Percentiles rank a stretch among this genome's conserved stretches.
Evolutionary conservation across 2,113 vertebrate genomes (phyloP).

Genomic region (Romanogobio albipinnatus): DNA sequence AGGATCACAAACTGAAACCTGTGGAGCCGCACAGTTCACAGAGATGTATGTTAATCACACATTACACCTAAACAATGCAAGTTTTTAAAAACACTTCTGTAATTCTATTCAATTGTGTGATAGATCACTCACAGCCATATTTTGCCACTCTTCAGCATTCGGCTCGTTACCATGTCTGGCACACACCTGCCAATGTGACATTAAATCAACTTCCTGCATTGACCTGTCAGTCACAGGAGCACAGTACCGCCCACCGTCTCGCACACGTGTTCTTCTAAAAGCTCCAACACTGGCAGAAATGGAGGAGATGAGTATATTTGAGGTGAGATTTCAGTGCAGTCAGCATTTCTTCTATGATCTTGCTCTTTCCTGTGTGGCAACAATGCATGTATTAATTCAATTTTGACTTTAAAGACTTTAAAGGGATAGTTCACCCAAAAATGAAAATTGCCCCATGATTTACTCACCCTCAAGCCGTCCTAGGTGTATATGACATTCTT

Average conservation of each 20-base stretch:
- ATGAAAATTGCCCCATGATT: too few relatives aligned
- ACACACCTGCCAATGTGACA: slow-evolving; percentile 75
- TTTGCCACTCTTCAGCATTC: slow-evolving; percentile 69
- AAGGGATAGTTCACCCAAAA: too few relatives aligned
- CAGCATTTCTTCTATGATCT: background rate
- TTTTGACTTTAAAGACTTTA: background rate
- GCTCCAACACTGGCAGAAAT: slow-evolving; percentile 94
- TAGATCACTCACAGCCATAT: background rate
- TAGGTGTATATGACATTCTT: too few relatives aligned
- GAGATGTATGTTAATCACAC: slow-evolving; percentile 74
- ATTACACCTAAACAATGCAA: background rate
- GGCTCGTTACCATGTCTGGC: slow-evolving; percentile 93
- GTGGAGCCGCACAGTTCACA: slow-evolving; percentile 70
- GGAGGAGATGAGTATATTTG: slow-evolving; percentile 93
- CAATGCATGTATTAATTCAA: background rate
- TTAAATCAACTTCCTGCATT: slow-evolving; percentile 89
- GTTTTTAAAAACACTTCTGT: background rate
- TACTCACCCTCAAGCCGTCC: too few relatives aligned
- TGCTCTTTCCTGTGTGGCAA: background rate
- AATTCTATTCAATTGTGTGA: background rate
- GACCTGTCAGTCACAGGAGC: slow-evolving; percentile 78
- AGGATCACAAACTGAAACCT: slow-evolving; percentile 86
- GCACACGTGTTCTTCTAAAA: slow-evolving; percentile 88
- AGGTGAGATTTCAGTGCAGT: slow-evolving; percentile 72
- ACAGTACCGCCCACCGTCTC: slow-evolving; percentile 40